phyloP scores from a whole-genome alignment of 2,888 invertebrate genomes.

The Conistra vaccinii region DNA sequence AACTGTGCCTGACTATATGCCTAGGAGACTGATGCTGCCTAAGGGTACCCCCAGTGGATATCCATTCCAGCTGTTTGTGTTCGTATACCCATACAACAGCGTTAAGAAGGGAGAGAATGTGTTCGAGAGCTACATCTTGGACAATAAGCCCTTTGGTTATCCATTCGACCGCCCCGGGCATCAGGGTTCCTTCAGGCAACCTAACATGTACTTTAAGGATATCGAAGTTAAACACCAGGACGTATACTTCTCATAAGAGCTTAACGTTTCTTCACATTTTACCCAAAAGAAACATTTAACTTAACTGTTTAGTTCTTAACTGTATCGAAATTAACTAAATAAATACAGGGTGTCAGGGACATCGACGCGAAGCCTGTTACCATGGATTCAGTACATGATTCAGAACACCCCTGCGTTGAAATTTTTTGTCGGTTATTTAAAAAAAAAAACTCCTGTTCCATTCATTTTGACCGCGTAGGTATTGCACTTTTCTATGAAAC shows the following conservation, averaged over 20 bases:
- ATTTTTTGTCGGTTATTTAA: no score
- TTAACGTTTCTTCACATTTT: conserved; percentile 73
- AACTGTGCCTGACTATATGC: conserved; percentile 91
- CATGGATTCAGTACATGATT: no score
- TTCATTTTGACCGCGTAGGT: no score
- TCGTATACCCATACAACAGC: conserved; percentile 90
- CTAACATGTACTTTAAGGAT: conserved; percentile 91
- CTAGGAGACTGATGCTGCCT: conserved; percentile 93
- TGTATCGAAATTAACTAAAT: no score
- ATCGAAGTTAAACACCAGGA: conserved; percentile 89
- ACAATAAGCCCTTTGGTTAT: conserved; percentile 90
- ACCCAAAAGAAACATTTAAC: conserved; percentile 60
- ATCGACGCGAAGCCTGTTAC: no score
- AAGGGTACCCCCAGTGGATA: conserved; percentile 93
- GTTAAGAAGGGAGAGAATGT: conserved; percentile 78
- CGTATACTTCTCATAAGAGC: conserved; percentile 76
- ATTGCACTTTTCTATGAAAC: no score
- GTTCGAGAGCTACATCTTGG: conserved; percentile 78
- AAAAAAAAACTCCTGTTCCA: no score
- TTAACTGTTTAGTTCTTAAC: no score
- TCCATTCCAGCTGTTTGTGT: conserved; percentile 92
- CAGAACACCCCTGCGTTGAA: no score
- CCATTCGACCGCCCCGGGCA: conserved; percentile 90
- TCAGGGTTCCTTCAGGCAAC: conserved; percentile 85
- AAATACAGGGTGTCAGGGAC: no score